Conservation (phyloP, 2,797 vertebrate genomes). For the Siniperca undulata region DNA sequence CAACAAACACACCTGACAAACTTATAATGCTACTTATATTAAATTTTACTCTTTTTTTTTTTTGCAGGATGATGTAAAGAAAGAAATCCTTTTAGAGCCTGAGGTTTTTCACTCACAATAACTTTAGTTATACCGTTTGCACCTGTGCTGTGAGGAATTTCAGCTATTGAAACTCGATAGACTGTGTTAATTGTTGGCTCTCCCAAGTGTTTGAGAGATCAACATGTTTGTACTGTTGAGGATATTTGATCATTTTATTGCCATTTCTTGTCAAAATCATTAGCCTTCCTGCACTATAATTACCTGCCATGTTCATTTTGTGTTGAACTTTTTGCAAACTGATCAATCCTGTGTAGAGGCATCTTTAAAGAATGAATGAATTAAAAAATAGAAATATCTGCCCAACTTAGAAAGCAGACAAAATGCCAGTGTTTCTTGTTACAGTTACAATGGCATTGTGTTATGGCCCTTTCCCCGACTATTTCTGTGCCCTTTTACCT, state of each 20-base stretch:
- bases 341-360: not conserved
- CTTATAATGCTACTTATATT: not conserved
- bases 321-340: not conserved
- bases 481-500: conserved; percentile 70
- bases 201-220: conserved; percentile 26
- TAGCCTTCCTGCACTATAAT: not conserved
- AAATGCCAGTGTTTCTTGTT: conserved; percentile 39
- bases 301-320: not conserved
- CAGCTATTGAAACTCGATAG: conserved; percentile 62
- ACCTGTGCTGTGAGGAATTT: conserved; percentile 65
- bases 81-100: not conserved
- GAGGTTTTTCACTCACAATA: not conserved
- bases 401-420: conserved; percentile 17
- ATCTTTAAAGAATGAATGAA: not conserved
- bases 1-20: not conserved
- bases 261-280: conserved; percentile 13
- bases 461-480: conserved; percentile 39
- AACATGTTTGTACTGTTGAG: conserved; percentile 17
- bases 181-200: conserved; percentile 49
- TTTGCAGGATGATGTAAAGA: not conserved
- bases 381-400: conserved; percentile 13
- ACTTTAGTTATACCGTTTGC: conserved; percentile 33
- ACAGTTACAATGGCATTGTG: conserved; percentile 64
- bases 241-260: conserved; percentile 19
- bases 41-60: conserved; percentile 2